phyloP scores from a whole-genome alignment of 2,113 vertebrate species.

The Orcinus orca region DNA sequence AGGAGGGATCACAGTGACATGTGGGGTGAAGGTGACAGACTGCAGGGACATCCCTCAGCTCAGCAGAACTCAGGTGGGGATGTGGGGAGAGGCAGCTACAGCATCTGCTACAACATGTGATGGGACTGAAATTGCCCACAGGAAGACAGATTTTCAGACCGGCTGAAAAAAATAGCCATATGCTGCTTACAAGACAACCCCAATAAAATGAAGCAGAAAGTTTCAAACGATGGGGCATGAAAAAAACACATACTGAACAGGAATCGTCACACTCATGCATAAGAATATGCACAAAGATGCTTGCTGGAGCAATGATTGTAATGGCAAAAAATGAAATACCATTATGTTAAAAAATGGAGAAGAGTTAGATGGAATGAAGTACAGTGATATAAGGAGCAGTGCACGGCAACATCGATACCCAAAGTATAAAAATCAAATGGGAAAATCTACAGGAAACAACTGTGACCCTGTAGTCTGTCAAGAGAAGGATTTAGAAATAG shows the following conservation, averaged over 20 bases:
- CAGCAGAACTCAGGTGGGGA: neutral
- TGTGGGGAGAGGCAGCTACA: neutral
- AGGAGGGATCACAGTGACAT: accelerated
- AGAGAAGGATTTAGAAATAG: neutral
- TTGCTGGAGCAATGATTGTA: neutral
- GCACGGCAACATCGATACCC: accelerated
- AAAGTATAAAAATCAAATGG: neutral
- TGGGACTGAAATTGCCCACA: accelerated
- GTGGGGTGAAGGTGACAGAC: accelerated
- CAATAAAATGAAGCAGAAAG: neutral
- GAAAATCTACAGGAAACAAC: neutral
- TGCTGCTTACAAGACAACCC: neutral
- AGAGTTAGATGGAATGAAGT: neutral
- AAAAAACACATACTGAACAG: neutral
- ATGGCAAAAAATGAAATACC: neutral
- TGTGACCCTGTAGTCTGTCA: neutral
- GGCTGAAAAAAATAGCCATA: neutral
- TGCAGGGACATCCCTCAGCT: neutral
- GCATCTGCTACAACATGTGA: too few relatives aligned
- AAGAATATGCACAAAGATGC: neutral
- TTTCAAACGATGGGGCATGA: neutral
- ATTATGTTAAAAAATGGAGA: neutral
- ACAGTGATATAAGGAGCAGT: too few relatives aligned
- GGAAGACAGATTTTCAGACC: neutral
- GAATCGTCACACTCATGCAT: neutral